Percentiles rank a stretch among this genome's conserved stretches.
These are phyloP conservation scores for Catalaphyllia jardinei DNA, from an alignment of 64 coral and sea anemone species.

Conservation along the genomic window DNA sequence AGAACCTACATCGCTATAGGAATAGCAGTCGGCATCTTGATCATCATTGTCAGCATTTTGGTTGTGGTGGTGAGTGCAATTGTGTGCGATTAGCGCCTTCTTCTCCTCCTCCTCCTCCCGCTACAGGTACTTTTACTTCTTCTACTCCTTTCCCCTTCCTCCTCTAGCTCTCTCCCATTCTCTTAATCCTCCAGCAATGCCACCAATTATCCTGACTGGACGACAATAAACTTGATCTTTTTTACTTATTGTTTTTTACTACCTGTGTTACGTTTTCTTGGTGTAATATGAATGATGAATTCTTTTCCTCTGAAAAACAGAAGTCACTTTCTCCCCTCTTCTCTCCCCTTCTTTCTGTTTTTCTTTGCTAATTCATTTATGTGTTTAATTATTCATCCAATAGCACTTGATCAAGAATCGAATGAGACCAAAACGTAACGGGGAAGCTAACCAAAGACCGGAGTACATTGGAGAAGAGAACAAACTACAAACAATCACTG, in stretches of 20 bases:
- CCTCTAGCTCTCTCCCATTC: neutral
- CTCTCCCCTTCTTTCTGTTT: neutral
- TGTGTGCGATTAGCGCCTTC: neutral
- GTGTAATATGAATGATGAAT: too few relatives aligned
- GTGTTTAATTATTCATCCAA: neutral
- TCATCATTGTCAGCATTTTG: conserved; percentile 3
- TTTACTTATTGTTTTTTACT: too few relatives aligned
- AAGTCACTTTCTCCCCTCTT: neutral
- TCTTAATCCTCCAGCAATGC: neutral
- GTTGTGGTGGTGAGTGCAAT: conserved; percentile 18
- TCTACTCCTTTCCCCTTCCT: neutral
- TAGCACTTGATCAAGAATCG: neutral
- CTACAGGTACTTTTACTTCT: neutral
- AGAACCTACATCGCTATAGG: conserved; percentile 61
- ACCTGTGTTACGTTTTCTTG: too few relatives aligned
- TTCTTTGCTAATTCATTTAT: neutral
- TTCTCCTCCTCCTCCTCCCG: neutral
- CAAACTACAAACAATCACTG: neutral
- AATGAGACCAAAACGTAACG: neutral
- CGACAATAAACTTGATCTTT: too few relatives aligned
- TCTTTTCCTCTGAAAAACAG: too few relatives aligned
- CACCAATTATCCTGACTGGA: too few relatives aligned
- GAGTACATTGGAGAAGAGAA: neutral
- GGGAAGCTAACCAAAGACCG: neutral
- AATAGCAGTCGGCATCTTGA: conserved; percentile 15